Evolutionary conservation across 2,797 vertebrate genomes (phyloP).

Genomic region (Eulemur mongoz): DNA sequence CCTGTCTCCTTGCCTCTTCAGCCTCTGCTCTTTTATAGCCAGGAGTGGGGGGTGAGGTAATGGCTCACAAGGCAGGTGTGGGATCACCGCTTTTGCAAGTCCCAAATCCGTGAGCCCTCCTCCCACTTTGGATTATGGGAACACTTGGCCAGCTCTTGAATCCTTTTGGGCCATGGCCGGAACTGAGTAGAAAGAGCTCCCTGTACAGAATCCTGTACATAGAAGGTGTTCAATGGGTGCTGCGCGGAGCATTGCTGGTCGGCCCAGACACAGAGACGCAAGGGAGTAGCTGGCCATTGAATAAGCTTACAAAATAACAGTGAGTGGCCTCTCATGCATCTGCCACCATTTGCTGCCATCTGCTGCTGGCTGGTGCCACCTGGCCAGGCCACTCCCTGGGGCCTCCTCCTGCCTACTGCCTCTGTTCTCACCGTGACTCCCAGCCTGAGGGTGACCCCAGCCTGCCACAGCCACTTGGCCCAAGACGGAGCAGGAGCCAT

Average conservation of each 20-base stretch:
- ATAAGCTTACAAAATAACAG: constrained; percentile 83
- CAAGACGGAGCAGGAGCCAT: not conserved
- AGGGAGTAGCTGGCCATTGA: not conserved
- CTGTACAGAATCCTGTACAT: not conserved
- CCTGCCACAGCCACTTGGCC: not conserved
- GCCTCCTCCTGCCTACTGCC: fast-evolving
- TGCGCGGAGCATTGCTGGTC: not conserved
- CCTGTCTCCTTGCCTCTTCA: not conserved
- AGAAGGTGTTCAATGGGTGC: not conserved
- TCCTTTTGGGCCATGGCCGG: not conserved
- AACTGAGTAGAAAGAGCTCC: not conserved
- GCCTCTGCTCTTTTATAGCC: not conserved
- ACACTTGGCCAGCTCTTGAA: not conserved
- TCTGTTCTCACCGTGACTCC: not conserved
- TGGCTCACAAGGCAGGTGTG: not conserved
- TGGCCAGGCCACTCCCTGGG: fast-evolving
- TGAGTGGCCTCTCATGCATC: constrained; percentile 75
- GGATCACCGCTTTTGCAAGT: not conserved
- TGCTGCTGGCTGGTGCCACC: fast-evolving
- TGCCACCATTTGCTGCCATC: constrained; percentile 74
- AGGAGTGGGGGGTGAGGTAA: not conserved
- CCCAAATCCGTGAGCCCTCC: not conserved
- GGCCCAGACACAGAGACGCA: not conserved
- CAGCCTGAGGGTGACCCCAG: not conserved
- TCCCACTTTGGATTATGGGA: not conserved